phyloP scores from a whole-genome alignment of 2,888 invertebrate species.

The Corbicula japonica region DNA sequence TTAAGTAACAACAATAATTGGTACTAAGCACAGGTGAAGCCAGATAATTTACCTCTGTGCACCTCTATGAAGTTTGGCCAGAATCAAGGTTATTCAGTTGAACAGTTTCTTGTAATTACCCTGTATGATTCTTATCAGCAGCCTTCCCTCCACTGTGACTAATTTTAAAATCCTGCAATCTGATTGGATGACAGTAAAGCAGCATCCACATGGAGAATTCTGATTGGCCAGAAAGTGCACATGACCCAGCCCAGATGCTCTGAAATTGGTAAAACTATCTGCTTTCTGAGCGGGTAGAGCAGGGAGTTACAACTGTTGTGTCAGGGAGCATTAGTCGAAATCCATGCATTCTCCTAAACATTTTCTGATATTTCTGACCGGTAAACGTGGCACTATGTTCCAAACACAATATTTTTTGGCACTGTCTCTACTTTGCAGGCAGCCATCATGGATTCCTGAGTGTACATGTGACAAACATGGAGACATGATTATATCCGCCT shows the following conservation, averaged over 20 bases:
- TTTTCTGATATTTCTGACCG: constrained; percentile 55
- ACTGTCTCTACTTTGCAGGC: constrained; percentile 39
- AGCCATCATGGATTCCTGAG: constrained; percentile 69
- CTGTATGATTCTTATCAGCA: constrained; percentile 54
- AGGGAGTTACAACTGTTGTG: constrained; percentile 59
- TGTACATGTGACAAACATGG: constrained; percentile 67
- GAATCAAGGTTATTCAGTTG: constrained; percentile 57
- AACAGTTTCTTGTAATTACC: constrained; percentile 49
- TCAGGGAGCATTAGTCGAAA: constrained; percentile 70
- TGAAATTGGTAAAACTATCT: constrained; percentile 84
- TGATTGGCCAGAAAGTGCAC: constrained; percentile 76
- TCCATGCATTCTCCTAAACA: constrained; percentile 60
- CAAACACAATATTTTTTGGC: constrained; percentile 53
- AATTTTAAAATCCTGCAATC: constrained; percentile 65
- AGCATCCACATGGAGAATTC: constrained; percentile 63
- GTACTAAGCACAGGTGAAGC: constrained; percentile 4
- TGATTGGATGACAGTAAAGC: constrained; percentile 65
- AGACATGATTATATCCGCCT: constrained; percentile 43
- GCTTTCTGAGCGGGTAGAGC: constrained; percentile 65
- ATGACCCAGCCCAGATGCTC: constrained; percentile 76
- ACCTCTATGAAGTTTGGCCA: constrained; percentile 52
- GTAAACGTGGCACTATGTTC: constrained; percentile 56
- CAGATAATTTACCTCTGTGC: constrained; percentile 37
- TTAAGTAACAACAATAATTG: neutral
- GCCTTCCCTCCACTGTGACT: constrained; percentile 67